Conservation (phyloP, 2,797 vertebrate species). For the Crocodylus rhombifer region DNA sequence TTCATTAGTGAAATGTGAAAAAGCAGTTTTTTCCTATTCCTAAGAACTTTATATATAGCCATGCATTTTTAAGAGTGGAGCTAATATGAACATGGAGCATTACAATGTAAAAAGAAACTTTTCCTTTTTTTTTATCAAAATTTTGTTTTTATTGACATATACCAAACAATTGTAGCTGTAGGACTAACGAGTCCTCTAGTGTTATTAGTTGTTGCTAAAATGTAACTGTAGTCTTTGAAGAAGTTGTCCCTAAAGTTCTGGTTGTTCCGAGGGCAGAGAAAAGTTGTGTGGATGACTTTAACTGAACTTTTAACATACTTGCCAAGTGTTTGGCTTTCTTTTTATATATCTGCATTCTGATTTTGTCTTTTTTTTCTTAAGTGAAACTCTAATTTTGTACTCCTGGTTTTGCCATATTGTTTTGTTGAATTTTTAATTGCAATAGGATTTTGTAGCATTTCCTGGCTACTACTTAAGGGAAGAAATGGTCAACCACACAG, state of each 20-base stretch:
- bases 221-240: neutral
- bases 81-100: neutral
- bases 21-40: constrained; percentile 39
- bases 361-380: neutral
- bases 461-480: neutral
- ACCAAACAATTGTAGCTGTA: neutral
- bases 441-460: neutral
- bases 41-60: constrained; percentile 6
- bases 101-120: neutral
- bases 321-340: neutral
- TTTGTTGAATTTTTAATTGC: neutral
- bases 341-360: neutral
- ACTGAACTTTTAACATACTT: neutral
- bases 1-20: constrained; percentile 39
- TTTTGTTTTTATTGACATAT: neutral
- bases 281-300: neutral
- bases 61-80: accelerated
- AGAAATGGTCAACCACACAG: neutral
- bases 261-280: neutral
- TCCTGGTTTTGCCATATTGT: neutral
- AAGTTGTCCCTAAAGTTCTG: neutral
- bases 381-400: neutral
- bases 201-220: neutral
- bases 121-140: neutral
- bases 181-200: neutral